These are phyloP conservation scores for Amaurobius ferox DNA, from an alignment of 2,888 invertebrate species.

Conservation along the genomic window DNA sequence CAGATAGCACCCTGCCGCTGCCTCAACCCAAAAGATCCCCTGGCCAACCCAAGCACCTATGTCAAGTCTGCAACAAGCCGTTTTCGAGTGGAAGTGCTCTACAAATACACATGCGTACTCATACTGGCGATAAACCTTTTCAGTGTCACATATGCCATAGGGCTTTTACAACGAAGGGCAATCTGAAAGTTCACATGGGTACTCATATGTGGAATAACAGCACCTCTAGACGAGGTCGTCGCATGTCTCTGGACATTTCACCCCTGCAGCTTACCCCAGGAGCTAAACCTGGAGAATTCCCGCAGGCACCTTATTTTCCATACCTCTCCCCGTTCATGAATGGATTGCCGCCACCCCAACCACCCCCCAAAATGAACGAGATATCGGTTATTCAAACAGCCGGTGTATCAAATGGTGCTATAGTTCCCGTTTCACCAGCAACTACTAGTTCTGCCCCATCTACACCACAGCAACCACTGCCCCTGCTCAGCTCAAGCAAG, in stretches of 20 bases:
- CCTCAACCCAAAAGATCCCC: constrained; percentile 69
- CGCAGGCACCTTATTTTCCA: constrained; percentile 49
- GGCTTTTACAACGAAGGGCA: constrained; percentile 98
- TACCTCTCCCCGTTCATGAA: constrained; percentile 63
- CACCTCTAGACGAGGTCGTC: constrained; percentile 92
- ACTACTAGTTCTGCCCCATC: constrained; percentile 18
- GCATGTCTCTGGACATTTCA: constrained; percentile 96
- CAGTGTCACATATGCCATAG: constrained; percentile 95
- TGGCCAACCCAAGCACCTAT: constrained; percentile 87
- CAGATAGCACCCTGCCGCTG: constrained; percentile 79
- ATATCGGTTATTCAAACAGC: constrained; percentile 72
- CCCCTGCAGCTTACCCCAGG: constrained; percentile 42
- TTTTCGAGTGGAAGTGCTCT: constrained; percentile 98
- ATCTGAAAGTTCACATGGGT: constrained; percentile 98
- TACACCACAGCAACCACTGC: constrained; percentile 44
- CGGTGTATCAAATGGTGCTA: constrained; percentile 48
- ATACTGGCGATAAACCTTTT: constrained; percentile 98
- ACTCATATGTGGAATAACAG: constrained; percentile 99
- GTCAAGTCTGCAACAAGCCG: constrained; percentile 98
- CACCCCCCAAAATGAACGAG: constrained; percentile 69
- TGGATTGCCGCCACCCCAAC: constrained; percentile 39
- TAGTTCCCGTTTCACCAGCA: constrained; percentile 10
- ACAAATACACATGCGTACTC: constrained; percentile 99
- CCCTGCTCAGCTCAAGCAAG: constrained; percentile 19
- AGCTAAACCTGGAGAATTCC: constrained; percentile 66